A percentile compares a stretch with the other conserved stretches of the same genome.
These are phyloP conservation scores for Lipotes vexillifer DNA, from an alignment of 2,113 vertebrate species.

Conservation along the genomic window DNA sequence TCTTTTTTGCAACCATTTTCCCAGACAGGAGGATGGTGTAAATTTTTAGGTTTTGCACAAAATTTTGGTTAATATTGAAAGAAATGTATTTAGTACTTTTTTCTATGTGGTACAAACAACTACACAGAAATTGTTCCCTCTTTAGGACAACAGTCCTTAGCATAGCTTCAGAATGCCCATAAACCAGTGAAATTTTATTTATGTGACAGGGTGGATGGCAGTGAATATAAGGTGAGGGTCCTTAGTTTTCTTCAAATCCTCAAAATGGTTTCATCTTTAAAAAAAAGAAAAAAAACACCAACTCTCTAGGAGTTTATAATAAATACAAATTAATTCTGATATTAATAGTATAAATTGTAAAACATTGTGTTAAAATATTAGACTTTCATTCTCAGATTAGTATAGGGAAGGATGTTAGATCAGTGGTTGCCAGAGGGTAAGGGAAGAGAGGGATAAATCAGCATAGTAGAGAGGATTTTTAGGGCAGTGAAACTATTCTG, in stretches of 20 bases:
- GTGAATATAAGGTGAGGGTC: not conserved
- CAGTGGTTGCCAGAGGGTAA: not conserved
- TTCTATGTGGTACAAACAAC: not conserved
- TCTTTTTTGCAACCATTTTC: not conserved
- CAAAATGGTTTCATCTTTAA: not conserved
- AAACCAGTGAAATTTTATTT: not conserved
- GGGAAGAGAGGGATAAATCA: not conserved
- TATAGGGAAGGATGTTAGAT: not conserved
- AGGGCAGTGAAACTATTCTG: not conserved
- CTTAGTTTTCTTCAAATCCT: not conserved
- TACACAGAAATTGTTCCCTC: not conserved
- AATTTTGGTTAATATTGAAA: not conserved
- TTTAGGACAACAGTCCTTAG: not conserved
- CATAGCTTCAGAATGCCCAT: not conserved
- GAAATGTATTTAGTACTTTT: not conserved
- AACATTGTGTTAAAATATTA: not conserved
- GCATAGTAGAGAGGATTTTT: not conserved
- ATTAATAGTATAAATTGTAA: not conserved
- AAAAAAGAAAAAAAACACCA: not conserved
- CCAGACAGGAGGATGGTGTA: not conserved
- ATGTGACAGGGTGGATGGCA: not conserved
- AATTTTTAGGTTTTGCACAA: not conserved
- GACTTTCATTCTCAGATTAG: not conserved
- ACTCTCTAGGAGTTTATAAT: not conserved
- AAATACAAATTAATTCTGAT: not conserved